phyloP scores from a whole-genome alignment of 2,113 vertebrate species.

The Collichthys lucidus region DNA sequence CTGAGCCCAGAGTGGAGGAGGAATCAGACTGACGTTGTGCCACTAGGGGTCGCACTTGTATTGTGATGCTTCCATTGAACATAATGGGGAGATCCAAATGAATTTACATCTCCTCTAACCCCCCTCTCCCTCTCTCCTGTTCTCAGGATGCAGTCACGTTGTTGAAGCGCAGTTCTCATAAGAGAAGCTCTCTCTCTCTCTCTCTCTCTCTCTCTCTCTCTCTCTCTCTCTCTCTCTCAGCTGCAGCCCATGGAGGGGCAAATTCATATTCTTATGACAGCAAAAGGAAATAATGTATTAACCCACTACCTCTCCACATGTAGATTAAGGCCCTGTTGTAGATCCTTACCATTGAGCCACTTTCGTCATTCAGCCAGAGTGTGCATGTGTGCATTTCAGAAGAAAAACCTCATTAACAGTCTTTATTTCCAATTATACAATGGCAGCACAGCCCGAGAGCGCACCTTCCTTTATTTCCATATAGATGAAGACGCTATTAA shows the following conservation, averaged over 20 bases:
- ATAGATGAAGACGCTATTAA: conserved; percentile 16
- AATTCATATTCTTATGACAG: conserved; percentile 61
- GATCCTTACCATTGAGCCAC: neutral
- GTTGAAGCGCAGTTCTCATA: conserved; percentile 70
- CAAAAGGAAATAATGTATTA: conserved; percentile 56
- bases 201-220: conserved; percentile 30
- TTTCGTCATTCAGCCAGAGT: neutral
- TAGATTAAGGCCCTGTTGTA: conserved; percentile 11
- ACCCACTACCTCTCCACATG: conserved; percentile 18
- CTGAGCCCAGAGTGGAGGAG: conserved; percentile 43
- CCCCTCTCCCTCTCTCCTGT: conserved; percentile 55
- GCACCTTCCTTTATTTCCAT: conserved; percentile 26
- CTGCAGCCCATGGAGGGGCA: conserved; percentile 48
- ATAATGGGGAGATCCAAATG: conserved; percentile 77
- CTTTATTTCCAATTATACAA: neutral
- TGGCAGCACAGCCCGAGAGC: neutral
- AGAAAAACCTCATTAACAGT: neutral
- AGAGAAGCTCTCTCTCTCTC: conserved; percentile 30
- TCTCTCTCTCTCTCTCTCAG: conserved; percentile 35
- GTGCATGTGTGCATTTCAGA: neutral
- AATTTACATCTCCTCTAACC: conserved; percentile 72
- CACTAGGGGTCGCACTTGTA: conserved; percentile 84
- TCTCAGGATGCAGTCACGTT: conserved; percentile 80
- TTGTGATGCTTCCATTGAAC: conserved; percentile 68
- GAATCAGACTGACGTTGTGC: conserved; percentile 15